Conservation (phyloP, 2,113 vertebrate species). For the Amphiprion ocellaris region DNA sequence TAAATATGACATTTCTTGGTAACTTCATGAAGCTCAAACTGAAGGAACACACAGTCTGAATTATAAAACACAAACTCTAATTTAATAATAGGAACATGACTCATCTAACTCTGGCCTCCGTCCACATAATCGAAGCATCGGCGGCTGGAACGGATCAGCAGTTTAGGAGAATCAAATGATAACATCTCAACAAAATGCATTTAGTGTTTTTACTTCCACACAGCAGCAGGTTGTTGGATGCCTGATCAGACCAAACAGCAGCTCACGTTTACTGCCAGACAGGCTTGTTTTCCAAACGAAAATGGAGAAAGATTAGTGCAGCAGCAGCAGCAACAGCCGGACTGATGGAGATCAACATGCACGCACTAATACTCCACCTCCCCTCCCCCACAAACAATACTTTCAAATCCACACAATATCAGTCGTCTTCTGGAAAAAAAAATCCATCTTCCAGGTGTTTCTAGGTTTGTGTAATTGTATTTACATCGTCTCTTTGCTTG, state of each 20-base stretch:
- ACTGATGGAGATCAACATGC: constrained; percentile 55
- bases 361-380: constrained; percentile 28
- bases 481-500: not conserved
- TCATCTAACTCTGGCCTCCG: constrained; percentile 36
- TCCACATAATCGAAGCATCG: not conserved
- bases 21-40: not conserved
- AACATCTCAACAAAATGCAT: not conserved
- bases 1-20: too few relatives aligned
- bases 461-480: not conserved
- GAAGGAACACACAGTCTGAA: not conserved
- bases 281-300: constrained; percentile 47
- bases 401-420: not conserved
- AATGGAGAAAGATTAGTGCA: constrained; percentile 75
- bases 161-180: not conserved
- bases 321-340: constrained; percentile 26
- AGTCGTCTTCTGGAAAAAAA: accelerated
- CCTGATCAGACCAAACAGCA: not conserved
- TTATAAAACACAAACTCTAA: not conserved
- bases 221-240: not conserved
- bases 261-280: not conserved
- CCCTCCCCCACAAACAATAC: constrained; percentile 16
- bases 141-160: constrained; percentile 3
- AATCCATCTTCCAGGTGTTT: not conserved
- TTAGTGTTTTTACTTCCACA: not conserved
- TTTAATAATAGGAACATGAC: constrained; percentile 33